Conservation (phyloP, 1,140 invertebrate species). For the Drosophila orosa region DNA sequence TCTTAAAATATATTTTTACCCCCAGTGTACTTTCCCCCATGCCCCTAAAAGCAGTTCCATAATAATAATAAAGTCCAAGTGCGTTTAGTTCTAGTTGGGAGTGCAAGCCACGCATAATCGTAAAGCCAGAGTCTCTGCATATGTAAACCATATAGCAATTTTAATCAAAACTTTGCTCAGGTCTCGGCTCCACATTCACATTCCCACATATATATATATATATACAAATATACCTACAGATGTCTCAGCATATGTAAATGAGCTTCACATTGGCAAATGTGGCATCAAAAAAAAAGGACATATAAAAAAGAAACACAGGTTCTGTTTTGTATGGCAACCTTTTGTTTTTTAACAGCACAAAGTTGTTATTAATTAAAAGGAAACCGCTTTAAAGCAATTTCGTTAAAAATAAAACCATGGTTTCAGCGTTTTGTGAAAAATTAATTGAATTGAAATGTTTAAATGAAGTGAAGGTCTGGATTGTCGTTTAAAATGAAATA, state of each 20-base stretch:
- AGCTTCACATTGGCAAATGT: constrained; percentile 22
- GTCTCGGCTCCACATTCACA: constrained; percentile 2
- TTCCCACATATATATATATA: background rate
- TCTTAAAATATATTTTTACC: background rate
- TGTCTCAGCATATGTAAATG: constrained; percentile 38
- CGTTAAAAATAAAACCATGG: background rate
- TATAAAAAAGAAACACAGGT: background rate
- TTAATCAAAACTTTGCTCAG: constrained; percentile 39
- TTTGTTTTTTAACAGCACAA: background rate
- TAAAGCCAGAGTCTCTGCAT: constrained; percentile 22
- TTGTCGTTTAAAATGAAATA: constrained; percentile 1
- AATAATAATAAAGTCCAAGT: constrained; percentile 30
- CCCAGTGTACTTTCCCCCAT: background rate
- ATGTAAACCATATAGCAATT: constrained; percentile 25
- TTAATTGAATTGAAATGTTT: constrained; percentile 27
- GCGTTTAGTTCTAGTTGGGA: constrained; percentile 31
- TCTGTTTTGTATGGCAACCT: background rate
- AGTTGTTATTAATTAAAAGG: constrained; percentile 12
- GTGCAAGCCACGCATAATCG: constrained; percentile 24
- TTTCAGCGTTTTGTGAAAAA: background rate
- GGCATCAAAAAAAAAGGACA: constrained; percentile 8
- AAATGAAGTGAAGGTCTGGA: background rate
- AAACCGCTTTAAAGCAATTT: constrained; percentile 8
- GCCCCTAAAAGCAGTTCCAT: background rate
- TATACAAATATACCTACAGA: background rate